phyloP scores from a whole-genome alignment of 2,113 vertebrate species.

The Podarcis cretensis region DNA sequence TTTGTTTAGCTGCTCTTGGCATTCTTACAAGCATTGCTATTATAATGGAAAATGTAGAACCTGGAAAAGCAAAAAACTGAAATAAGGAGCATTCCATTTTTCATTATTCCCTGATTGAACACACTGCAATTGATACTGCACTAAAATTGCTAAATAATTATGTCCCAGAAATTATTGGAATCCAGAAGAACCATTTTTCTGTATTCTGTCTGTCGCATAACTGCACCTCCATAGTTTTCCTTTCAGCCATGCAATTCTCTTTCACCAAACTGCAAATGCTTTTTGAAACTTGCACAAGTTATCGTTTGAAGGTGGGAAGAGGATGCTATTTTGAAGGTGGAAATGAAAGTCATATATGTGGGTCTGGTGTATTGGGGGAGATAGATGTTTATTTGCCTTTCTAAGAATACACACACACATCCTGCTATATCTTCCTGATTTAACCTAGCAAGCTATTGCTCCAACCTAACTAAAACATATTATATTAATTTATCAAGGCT shows the following conservation, averaged over 20 bases:
- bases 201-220: not conserved
- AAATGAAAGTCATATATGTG: not conserved
- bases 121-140: not conserved
- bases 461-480: not conserved
- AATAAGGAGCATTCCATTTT: not conserved
- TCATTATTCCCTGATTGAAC: accelerated
- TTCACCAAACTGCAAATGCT: not conserved
- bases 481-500: not conserved
- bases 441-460: not conserved
- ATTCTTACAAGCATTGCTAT: not conserved
- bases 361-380: not conserved
- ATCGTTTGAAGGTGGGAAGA: not conserved
- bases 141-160: not conserved
- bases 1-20: not conserved
- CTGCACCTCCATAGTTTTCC: not conserved
- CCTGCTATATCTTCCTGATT: not conserved
- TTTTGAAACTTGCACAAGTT: not conserved
- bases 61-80: not conserved
- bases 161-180: not conserved
- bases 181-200: not conserved
- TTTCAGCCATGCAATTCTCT: not conserved
- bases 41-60: not conserved
- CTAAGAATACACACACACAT: not conserved
- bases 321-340: not conserved
- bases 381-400: not conserved